phyloP scores from a whole-genome alignment of 2,797 vertebrate genomes.

The Hephaestus fuliginosus region DNA sequence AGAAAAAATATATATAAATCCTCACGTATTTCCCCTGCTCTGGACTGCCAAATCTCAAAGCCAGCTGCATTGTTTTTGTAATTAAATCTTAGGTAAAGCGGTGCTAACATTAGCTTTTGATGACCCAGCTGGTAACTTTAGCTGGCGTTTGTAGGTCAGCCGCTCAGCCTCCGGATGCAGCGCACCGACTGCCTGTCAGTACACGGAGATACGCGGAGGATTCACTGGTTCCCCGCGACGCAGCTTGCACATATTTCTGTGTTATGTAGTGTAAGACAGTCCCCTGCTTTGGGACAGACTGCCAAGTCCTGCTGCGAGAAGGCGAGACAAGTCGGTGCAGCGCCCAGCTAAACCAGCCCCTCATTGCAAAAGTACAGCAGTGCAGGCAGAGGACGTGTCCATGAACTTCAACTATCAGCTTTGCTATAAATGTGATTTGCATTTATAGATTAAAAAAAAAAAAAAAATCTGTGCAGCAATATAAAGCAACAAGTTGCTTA shows the following conservation, averaged over 20 bases:
- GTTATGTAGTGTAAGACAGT: too few species aligned
- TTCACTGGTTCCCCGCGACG: background rate
- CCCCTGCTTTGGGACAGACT: background rate
- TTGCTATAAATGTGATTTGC: background rate
- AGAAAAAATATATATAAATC: too few species aligned
- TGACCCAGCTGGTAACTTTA: conserved; percentile 36
- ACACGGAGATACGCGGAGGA: background rate
- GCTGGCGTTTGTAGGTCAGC: conserved; percentile 33
- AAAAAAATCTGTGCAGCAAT: background rate
- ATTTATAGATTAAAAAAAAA: background rate
- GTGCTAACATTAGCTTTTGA: conserved; percentile 49
- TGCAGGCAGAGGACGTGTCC: background rate
- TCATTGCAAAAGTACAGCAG: background rate
- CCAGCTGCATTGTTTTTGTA: background rate
- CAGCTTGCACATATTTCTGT: background rate
- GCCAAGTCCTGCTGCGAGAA: too few species aligned
- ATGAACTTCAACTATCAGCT: background rate
- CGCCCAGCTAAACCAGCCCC: background rate
- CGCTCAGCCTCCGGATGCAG: conserved; percentile 11
- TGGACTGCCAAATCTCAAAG: background rate
- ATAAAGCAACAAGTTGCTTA: background rate
- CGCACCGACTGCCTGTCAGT: background rate
- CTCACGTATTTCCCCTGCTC: background rate
- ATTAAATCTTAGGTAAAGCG: conserved; percentile 14
- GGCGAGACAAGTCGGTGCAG: background rate